Base-by-base conservation (phyloP, 2,113 vertebrate genomes). In the Ciconia stormi region DNA sequence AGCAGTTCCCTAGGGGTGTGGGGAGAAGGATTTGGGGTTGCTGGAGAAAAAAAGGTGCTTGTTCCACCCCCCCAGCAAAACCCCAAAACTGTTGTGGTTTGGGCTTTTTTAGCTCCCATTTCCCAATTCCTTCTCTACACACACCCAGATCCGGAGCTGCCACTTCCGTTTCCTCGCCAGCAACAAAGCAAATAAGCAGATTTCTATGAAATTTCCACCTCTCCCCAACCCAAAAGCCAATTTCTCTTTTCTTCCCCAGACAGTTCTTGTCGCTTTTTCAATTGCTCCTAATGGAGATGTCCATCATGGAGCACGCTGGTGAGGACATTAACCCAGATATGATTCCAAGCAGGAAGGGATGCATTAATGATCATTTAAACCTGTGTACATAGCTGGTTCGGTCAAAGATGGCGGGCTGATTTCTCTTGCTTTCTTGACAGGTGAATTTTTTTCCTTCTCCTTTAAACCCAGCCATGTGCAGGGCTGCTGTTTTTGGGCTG, bases 111-210 rank as follows among this genome's bases (percentile, higher is more conserved):
- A 67, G 14, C 36, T 90, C 29, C 32, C 2, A 1, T 87, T 83
- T 70, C 62, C 72, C 50, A 49, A 20, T 67, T 58, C 27, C 21
- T 63, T 77, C 65, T 46, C 40, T 17, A 27, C 23, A 27, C 25
- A 6, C 26, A 16, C 29, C 3, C 0, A 0, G 23, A 32, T 25
- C 23, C 0, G 0, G 56, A 80, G 83, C 62, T 71, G 52, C 74
- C 2, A 0, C 32, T 89, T 78, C 74, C 53, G 26, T 55, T 82
- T 82, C 15, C 36, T 63, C 7, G 0, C 4, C 42, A 83, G 16
- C 40, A 46, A 6, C 32, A 40, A 77, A 73, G 29, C 42, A 81
- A 80, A 40, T 46, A n/a, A 72, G 34, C 11, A 34, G 53, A 63
- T 78, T 47, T 29, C 56, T 19, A 55, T 13, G 58, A 52, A 66